Evolutionary conservation across 2,888 invertebrate genomes (phyloP).

Genomic region (Eupithecia insigniata): DNA sequence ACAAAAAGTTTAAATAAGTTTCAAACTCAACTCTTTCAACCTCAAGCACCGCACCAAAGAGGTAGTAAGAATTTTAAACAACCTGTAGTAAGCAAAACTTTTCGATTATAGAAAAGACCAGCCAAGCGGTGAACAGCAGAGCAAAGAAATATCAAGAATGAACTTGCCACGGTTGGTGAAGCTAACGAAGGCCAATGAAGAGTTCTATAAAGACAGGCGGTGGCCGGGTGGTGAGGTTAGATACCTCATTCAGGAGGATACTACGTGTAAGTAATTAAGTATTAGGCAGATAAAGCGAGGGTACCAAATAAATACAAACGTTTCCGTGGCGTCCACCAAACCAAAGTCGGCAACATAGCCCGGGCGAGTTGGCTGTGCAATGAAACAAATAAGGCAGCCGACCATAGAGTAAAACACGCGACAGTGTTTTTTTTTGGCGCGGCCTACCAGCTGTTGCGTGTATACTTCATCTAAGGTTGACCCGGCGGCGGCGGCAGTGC

Average conservation of each 20-base stretch:
- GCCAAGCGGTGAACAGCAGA: slow-evolving; percentile 14
- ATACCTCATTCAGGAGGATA: slow-evolving; percentile 56
- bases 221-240: slow-evolving; percentile 65
- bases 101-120: background rate
- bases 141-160: background rate
- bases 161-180: slow-evolving; percentile 50
- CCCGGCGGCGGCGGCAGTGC: no score
- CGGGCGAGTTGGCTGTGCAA: no score
- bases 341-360: no score
- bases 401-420: no score
- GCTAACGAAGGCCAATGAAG: slow-evolving; percentile 61
- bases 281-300: no score
- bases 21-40: background rate
- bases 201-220: slow-evolving; percentile 68
- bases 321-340: no score
- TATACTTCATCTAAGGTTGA: no score
- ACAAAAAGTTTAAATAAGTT: background rate
- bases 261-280: slow-evolving; percentile 56
- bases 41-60: background rate
- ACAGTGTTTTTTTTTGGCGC: no score
- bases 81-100: background rate
- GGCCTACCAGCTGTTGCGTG: no score
- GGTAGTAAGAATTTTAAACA: background rate
- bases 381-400: no score
- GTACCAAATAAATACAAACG: no score